phyloP scores from a whole-genome alignment of 2,888 invertebrate species.

The Hemistola chrysoprasaria region DNA sequence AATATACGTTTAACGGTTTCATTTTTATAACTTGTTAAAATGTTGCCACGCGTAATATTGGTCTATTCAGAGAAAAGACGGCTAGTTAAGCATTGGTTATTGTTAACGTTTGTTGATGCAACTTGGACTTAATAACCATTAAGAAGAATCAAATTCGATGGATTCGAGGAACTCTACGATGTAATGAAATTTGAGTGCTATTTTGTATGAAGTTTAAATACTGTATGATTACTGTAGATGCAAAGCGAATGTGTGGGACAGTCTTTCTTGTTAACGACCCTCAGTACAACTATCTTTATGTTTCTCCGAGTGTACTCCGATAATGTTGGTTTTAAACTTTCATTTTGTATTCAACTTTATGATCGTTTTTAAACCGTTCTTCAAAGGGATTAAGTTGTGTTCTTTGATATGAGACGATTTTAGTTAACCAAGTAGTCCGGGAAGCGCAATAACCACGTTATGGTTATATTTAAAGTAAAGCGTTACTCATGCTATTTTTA shows the following conservation, averaged over 20 bases:
- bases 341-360: conserved; percentile 31
- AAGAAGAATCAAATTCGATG: too few species aligned
- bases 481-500: too few species aligned
- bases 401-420: conserved; percentile 17
- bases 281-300: conserved; percentile 55
- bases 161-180: too few species aligned
- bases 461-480: too few species aligned
- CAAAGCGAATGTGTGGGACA: conserved; percentile 58
- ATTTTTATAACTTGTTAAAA: too few species aligned
- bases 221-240: conserved; percentile 31
- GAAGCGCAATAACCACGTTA: not conserved
- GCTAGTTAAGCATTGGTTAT: too few species aligned
- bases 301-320: conserved; percentile 42
- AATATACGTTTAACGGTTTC: too few species aligned
- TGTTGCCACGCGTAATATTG: too few species aligned
- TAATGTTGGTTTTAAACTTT: conserved; percentile 36
- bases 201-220: not conserved
- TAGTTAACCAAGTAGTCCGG: not conserved
- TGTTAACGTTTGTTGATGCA: too few species aligned
- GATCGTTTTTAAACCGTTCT: conserved; percentile 27
- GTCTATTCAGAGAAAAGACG: too few species aligned
- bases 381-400: conserved; percentile 26
- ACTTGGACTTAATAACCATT: too few species aligned
- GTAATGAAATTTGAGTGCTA: not conserved
- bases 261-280: conserved; percentile 61